A percentile compares a stretch with the other conserved stretches of the same genome.
phyloP scores from a whole-genome alignment of 2,888 invertebrate genomes.

The Taphrorychus bicolor region DNA sequence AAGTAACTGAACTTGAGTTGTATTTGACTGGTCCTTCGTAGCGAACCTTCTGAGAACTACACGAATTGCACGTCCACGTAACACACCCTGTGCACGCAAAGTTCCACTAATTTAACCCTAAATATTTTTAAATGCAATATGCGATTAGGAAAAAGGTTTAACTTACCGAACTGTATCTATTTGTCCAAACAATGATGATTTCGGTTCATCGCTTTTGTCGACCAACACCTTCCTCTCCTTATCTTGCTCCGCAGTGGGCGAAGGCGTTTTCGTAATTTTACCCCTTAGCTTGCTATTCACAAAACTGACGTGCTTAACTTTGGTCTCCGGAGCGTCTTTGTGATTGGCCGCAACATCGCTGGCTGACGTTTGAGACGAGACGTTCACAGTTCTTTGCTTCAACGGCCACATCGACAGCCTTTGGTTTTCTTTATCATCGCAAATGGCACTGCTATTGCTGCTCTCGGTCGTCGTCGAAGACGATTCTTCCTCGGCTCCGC shows the following conservation, averaged over 20 bases:
- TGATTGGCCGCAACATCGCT: constrained; percentile 13
- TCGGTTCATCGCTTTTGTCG: not conserved
- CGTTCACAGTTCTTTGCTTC: constrained; percentile 30
- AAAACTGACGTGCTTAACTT: constrained; percentile 39
- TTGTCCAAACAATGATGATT: not conserved
- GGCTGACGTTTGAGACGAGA: constrained; percentile 34
- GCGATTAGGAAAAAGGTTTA: too few relatives aligned
- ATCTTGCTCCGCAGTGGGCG: constrained; percentile 15
- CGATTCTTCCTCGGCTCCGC: constrained; percentile 68
- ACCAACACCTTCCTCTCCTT: constrained; percentile 11
- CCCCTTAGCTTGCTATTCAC: constrained; percentile 36
- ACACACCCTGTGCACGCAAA: too few relatives aligned
- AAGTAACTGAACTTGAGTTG: too few relatives aligned
- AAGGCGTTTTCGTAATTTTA: constrained; percentile 33
- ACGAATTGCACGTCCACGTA: too few relatives aligned
- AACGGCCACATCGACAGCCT: constrained; percentile 42
- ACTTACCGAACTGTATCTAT: not conserved
- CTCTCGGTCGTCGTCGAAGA: constrained; percentile 76
- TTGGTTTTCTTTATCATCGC: constrained; percentile 49
- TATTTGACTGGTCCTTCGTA: too few relatives aligned
- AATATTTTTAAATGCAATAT: too few relatives aligned
- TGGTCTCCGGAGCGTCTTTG: constrained; percentile 30
- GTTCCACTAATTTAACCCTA: too few relatives aligned
- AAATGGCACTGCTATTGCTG: constrained; percentile 45
- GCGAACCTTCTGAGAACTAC: too few relatives aligned